Percentiles rank a stretch among this genome's conserved stretches.
These are phyloP conservation scores for Panthera tigris DNA, from an alignment of 2,113 vertebrate species.

Conservation along the genomic window DNA sequence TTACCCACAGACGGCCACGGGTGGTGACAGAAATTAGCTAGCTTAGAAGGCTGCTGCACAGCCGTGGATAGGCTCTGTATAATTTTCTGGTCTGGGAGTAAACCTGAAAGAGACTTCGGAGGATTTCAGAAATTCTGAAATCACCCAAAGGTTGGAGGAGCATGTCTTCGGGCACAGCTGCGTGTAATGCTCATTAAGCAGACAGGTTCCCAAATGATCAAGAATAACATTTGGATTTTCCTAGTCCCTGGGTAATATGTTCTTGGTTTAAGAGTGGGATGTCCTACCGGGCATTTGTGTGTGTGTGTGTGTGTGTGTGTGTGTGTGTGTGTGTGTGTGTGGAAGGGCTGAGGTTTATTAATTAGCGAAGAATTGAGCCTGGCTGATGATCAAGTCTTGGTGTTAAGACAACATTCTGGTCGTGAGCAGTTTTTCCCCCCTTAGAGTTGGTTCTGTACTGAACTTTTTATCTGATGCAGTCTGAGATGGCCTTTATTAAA, in stretches of 20 bases:
- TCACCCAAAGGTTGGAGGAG: slow-evolving; percentile 45
- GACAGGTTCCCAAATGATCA: slow-evolving; percentile 44
- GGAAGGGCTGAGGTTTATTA: slow-evolving; percentile 45
- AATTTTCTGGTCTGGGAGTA: slow-evolving; percentile 51
- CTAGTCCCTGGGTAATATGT: background rate
- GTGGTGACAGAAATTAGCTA: slow-evolving; percentile 57
- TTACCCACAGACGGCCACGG: slow-evolving; percentile 5
- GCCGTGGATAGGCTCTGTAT: slow-evolving; percentile 5
- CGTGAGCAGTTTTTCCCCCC: background rate
- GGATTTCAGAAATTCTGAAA: slow-evolving; percentile 72
- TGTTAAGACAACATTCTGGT: slow-evolving; percentile 20
- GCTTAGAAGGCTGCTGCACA: slow-evolving; percentile 42
- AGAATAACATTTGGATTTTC: slow-evolving; percentile 54
- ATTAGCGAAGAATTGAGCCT: slow-evolving; percentile 46
- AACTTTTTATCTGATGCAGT: slow-evolving; percentile 56
- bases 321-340: no score
- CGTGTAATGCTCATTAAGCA: slow-evolving; percentile 55
- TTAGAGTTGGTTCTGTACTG: slow-evolving; percentile 32
- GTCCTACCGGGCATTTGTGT: background rate
- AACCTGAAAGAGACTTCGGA: slow-evolving; percentile 73
- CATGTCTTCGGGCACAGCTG: slow-evolving; percentile 68
- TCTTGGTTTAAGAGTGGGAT: slow-evolving; percentile 37
- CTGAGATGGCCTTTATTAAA: slow-evolving; percentile 54
- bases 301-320: background rate
- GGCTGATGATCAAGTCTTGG: background rate